These are phyloP conservation scores for Trachymyrmex septentrionalis DNA, from an alignment of 1,140 invertebrate genomes.

Conservation along the genomic window DNA sequence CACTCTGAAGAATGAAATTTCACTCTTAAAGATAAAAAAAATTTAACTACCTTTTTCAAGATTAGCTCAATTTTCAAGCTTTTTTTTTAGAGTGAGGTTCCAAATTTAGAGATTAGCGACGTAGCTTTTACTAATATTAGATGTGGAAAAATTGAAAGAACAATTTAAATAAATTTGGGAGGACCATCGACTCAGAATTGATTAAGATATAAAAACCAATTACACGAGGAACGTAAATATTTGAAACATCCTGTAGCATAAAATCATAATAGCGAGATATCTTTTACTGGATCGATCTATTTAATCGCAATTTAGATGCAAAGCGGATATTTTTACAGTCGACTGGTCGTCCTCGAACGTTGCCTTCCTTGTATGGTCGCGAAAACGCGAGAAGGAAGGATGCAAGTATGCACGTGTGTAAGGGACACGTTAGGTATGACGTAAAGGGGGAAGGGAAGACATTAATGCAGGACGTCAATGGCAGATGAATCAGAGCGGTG, in stretches of 20 bases:
- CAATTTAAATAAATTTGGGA: neutral
- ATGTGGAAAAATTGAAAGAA: neutral
- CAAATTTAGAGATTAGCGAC: neutral
- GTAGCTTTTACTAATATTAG: neutral
- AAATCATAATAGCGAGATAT: neutral
- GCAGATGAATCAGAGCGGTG: conserved; percentile 47
- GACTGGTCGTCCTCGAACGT: conserved; percentile 30
- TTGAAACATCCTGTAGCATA: neutral
- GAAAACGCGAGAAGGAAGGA: neutral
- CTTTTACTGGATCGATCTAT: conserved; percentile 23
- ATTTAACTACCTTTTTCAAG: no score
- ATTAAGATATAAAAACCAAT: neutral
- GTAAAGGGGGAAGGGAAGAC: neutral
- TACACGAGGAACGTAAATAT: neutral
- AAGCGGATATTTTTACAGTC: conserved; percentile 40
- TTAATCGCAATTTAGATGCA: conserved; percentile 46
- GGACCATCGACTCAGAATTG: neutral
- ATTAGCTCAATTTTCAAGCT: no score
- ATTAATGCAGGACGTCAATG: conserved; percentile 43
- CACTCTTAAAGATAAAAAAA: no score
- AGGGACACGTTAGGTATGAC: conserved; percentile 4
- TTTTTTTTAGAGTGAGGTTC: neutral
- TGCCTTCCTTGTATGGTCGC: conserved; percentile 70
- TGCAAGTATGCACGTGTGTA: conserved; percentile 48
- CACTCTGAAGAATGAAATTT: no score